These are phyloP conservation scores for Drosophila koepferae DNA, from an alignment of 2,888 invertebrate genomes.

Conservation along the genomic window DNA sequence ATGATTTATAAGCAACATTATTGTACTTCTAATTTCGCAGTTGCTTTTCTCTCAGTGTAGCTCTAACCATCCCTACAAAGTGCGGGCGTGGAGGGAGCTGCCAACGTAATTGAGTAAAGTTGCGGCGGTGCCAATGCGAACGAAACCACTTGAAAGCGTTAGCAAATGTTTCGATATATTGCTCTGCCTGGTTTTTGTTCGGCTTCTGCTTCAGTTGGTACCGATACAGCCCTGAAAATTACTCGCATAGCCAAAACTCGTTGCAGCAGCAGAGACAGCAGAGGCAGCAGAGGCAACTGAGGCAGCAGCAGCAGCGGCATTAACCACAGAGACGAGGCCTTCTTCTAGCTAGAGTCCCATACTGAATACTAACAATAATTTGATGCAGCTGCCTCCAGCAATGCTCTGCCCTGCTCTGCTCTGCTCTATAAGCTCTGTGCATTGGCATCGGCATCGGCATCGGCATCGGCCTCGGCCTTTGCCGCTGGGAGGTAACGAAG, in stretches of 20 bases:
- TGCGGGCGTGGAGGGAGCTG: slow-evolving; percentile 33
- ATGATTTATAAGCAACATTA: not conserved
- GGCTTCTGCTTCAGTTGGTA: not conserved
- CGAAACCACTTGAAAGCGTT: slow-evolving; percentile 68
- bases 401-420: not conserved
- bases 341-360: slow-evolving; percentile 36
- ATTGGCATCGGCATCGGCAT: not conserved
- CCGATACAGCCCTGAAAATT: slow-evolving; percentile 29
- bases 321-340: slow-evolving; percentile 13
- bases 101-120: slow-evolving; percentile 78
- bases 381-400: slow-evolving; percentile 40
- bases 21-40: not conserved
- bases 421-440: slow-evolving; percentile 3
- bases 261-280: not conserved
- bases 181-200: slow-evolving; percentile 43
- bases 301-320: slow-evolving; percentile 14
- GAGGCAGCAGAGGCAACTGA: not conserved
- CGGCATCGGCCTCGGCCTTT: slow-evolving; percentile 16
- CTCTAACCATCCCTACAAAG: not conserved
- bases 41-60: not conserved
- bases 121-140: slow-evolving; percentile 71
- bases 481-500: slow-evolving; percentile 49
- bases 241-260: slow-evolving; percentile 39
- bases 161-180: slow-evolving; percentile 77
- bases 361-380: slow-evolving; percentile 74